Conservation (phyloP, 2,888 invertebrate species). For the Zonitis immaculata region DNA sequence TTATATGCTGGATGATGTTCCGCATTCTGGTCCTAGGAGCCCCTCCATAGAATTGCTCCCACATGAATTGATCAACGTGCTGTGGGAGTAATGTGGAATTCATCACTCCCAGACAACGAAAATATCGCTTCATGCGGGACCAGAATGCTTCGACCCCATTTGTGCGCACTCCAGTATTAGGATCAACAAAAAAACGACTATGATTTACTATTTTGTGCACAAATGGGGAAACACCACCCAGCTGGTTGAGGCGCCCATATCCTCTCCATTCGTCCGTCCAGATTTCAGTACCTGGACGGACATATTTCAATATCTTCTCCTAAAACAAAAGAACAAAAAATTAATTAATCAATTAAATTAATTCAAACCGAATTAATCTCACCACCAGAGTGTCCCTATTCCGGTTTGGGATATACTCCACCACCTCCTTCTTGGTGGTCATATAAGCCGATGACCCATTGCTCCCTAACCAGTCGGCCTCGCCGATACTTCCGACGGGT, state of each 20-base stretch:
- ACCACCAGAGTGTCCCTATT: too few species aligned
- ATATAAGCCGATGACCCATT: slow-evolving; percentile 3
- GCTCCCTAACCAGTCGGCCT: neutral
- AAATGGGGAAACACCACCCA: neutral
- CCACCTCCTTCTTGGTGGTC: neutral
- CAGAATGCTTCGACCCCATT: neutral
- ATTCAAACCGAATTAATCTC: too few species aligned
- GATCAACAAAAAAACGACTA: neutral
- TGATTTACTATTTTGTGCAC: neutral
- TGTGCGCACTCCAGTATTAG: neutral
- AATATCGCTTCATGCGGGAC: neutral
- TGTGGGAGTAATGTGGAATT: neutral
- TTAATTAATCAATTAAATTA: too few species aligned
- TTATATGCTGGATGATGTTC: neutral
- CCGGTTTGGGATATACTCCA: neutral
- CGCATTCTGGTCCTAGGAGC: neutral
- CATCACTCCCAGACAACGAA: neutral
- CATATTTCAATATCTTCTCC: neutral
- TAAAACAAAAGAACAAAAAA: neutral
- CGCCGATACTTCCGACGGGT: slow-evolving; percentile 3
- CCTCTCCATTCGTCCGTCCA: neutral
- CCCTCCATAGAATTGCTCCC: neutral
- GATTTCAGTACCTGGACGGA: neutral
- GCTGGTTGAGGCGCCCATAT: too few species aligned
- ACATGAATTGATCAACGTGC: neutral